phyloP scores from a whole-genome alignment of 2,888 invertebrate species.

The Tenthredo notha region DNA sequence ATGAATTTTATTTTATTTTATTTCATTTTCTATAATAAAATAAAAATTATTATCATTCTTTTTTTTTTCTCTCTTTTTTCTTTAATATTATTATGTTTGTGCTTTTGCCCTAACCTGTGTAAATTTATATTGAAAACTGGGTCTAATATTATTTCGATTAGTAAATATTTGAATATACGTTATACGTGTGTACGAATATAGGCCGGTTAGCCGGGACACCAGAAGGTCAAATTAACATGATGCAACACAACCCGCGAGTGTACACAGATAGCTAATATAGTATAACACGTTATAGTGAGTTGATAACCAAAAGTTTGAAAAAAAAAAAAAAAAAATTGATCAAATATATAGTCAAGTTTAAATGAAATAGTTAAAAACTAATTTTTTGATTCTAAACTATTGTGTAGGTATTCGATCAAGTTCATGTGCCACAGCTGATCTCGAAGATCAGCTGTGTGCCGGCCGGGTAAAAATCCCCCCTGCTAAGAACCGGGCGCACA shows the following conservation, averaged over 20 bases:
- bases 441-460: constrained; percentile 61
- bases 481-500: constrained; percentile 17
- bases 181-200: constrained; percentile 29
- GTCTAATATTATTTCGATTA: background rate
- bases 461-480: constrained; percentile 37
- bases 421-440: constrained; percentile 59
- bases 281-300: background rate
- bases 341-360: background rate
- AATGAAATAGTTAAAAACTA: background rate
- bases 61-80: background rate
- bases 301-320: background rate
- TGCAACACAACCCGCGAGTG: constrained; percentile 40
- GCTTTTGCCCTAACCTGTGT: background rate
- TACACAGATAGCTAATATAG: constrained; percentile 13
- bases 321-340: background rate
- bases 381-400: background rate
- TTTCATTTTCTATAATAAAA: background rate
- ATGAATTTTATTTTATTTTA: background rate
- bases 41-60: background rate
- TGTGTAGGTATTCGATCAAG: background rate
- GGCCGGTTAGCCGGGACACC: constrained; percentile 46
- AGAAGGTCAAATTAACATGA: constrained; percentile 51
- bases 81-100: background rate
- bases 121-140: background rate
- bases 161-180: constrained; percentile 32